A percentile compares a stretch with the other conserved stretches of the same genome.
Conservation (phyloP, 1,140 invertebrate species). For the Rhysida immarginata region DNA sequence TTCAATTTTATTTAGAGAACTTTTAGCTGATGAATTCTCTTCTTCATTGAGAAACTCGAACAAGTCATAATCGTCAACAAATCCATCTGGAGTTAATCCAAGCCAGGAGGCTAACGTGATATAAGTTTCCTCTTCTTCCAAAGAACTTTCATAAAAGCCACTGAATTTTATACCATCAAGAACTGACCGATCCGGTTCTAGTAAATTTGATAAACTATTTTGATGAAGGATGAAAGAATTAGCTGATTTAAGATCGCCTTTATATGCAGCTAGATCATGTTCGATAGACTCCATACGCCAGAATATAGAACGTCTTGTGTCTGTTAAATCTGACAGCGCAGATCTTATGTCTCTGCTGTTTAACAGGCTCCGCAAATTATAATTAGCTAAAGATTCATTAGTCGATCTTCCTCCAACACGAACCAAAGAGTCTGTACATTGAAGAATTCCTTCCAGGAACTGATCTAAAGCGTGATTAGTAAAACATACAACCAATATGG, state of each 20-base stretch:
- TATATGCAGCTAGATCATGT: background rate
- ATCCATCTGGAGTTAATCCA: background rate
- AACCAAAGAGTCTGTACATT: slow-evolving; percentile 34
- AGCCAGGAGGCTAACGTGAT: background rate
- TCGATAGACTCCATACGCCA: background rate
- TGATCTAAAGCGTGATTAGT: slow-evolving; percentile 81
- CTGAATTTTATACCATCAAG: background rate
- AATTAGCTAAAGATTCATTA: slow-evolving; percentile 36
- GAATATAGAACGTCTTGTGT: background rate
- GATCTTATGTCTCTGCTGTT: background rate
- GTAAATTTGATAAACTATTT: background rate
- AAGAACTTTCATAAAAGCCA: background rate
- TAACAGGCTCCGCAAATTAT: background rate
- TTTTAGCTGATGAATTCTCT: background rate
- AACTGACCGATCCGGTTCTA: background rate
- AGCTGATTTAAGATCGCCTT: background rate
- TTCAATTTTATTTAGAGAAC: background rate
- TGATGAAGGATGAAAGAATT: background rate
- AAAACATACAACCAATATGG: slow-evolving; percentile 63
- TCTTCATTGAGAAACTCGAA: background rate
- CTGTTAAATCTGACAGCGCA: background rate
- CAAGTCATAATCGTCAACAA: background rate
- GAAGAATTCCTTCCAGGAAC: slow-evolving; percentile 56
- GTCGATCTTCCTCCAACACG: slow-evolving; percentile 56
- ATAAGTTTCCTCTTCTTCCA: no score